These are phyloP conservation scores for Melanotaenia parkinsoni DNA, from an alignment of 2,797 vertebrate species.

Conservation along the genomic window DNA sequence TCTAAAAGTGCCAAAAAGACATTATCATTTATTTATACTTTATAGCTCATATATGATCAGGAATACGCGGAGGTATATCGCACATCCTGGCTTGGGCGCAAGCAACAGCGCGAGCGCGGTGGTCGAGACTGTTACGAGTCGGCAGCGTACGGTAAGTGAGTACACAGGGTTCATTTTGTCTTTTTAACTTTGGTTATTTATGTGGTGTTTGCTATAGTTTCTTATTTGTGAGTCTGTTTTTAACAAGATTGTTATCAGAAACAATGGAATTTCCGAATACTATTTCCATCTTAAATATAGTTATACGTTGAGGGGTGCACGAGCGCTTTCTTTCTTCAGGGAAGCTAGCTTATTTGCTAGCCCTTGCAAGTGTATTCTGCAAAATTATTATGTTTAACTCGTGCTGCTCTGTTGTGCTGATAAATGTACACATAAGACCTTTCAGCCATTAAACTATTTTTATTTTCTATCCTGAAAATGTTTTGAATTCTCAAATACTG, in stretches of 20 bases:
- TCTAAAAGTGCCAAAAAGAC: accelerated
- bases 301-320: slow-evolving; percentile 23
- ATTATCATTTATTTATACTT: accelerated
- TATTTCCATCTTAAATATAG: neutral
- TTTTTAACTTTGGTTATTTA: slow-evolving; percentile 19
- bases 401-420: neutral
- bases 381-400: neutral
- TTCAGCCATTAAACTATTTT: accelerated
- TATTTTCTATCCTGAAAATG: neutral
- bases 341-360: slow-evolving; percentile 63
- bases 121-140: slow-evolving; percentile 70
- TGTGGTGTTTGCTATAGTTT: accelerated
- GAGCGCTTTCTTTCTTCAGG: slow-evolving; percentile 72
- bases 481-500: slow-evolving; percentile 34
- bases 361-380: slow-evolving; percentile 15
- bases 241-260: accelerated
- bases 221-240: accelerated
- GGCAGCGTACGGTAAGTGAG: slow-evolving; percentile 68
- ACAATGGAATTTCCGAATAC: neutral
- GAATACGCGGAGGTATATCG: slow-evolving; percentile 58
- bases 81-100: neutral
- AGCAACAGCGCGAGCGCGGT: slow-evolving; percentile 49
- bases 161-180: slow-evolving; percentile 32
- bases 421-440: accelerated
- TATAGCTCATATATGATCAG: neutral